These are phyloP conservation scores for Menura novaehollandiae DNA, from an alignment of 2,113 vertebrate species.

Conservation along the genomic window DNA sequence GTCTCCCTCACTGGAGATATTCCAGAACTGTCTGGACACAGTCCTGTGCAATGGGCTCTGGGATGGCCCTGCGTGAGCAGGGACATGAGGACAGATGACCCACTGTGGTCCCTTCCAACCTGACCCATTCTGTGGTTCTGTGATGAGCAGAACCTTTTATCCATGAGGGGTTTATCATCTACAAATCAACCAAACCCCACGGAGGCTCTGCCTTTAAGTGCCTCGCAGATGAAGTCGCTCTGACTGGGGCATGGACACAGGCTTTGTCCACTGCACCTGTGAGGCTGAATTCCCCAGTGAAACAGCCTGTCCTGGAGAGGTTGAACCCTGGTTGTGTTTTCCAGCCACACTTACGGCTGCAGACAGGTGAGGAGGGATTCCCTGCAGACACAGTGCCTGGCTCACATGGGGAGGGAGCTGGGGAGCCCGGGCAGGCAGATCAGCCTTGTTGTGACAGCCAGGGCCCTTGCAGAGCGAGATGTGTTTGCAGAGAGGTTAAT, in stretches of 20 bases:
- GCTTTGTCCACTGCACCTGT: rapidly evolving
- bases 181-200: not conserved
- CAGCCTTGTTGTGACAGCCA: not conserved
- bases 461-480: not conserved
- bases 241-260: rapidly evolving
- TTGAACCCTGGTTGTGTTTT: not conserved
- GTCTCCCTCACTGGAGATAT: not conserved
- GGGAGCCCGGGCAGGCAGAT: not conserved
- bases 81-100: not conserved
- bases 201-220: rapidly evolving
- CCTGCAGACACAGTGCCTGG: rapidly evolving
- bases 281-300: not conserved
- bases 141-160: not conserved
- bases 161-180: not conserved
- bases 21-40: not conserved
- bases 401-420: rapidly evolving
- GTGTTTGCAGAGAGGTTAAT: not conserved
- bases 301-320: not conserved
- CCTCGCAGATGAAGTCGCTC: not conserved
- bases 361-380: not conserved
- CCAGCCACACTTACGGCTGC: not conserved
- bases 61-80: not conserved
- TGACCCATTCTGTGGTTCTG: not conserved
- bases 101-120: not conserved
- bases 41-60: not conserved